Conservation (phyloP, 1,140 invertebrate genomes). For the Diachasma alloeum region DNA sequence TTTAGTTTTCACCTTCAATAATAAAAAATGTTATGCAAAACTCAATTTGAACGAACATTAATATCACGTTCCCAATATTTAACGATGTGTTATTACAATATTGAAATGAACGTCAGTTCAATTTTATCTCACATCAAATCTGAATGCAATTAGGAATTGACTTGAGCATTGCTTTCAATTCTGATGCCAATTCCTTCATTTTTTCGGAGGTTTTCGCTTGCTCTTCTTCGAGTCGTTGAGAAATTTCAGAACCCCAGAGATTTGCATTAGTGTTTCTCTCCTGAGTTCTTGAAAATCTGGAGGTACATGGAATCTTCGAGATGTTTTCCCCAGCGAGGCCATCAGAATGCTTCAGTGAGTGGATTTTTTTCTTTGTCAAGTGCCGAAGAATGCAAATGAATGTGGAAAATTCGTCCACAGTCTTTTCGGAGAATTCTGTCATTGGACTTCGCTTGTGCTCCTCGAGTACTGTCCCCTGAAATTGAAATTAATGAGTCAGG, state of each 20-base stretch:
- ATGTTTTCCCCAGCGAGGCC: background rate
- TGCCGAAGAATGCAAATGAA: slow-evolving; percentile 44
- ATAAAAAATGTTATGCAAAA: no score
- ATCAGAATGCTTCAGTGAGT: slow-evolving; percentile 11
- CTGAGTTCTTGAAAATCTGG: slow-evolving; percentile 39
- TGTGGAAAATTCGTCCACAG: slow-evolving; percentile 40
- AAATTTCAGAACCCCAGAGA: slow-evolving; percentile 34
- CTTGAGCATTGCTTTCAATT: slow-evolving; percentile 42
- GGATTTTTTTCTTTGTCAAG: slow-evolving; percentile 39
- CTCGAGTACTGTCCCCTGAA: slow-evolving; percentile 45
- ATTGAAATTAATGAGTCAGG: background rate
- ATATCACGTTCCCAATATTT: background rate
- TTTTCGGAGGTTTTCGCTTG: slow-evolving; percentile 31
- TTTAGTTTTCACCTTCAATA: no score
- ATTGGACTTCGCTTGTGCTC: slow-evolving; percentile 35
- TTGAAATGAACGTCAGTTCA: no score
- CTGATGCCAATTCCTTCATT: slow-evolving; percentile 32
- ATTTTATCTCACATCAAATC: slow-evolving; percentile 18
- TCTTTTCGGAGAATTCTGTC: background rate
- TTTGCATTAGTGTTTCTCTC: slow-evolving; percentile 23
- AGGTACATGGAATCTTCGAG: slow-evolving; percentile 30
- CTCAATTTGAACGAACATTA: background rate
- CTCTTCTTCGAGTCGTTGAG: slow-evolving; percentile 29
- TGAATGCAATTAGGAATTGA: slow-evolving; percentile 46
- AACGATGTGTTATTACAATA: background rate